Evolutionary conservation across 2,797 vertebrate genomes (phyloP).

Genomic region (Echiichthys vipera): DNA sequence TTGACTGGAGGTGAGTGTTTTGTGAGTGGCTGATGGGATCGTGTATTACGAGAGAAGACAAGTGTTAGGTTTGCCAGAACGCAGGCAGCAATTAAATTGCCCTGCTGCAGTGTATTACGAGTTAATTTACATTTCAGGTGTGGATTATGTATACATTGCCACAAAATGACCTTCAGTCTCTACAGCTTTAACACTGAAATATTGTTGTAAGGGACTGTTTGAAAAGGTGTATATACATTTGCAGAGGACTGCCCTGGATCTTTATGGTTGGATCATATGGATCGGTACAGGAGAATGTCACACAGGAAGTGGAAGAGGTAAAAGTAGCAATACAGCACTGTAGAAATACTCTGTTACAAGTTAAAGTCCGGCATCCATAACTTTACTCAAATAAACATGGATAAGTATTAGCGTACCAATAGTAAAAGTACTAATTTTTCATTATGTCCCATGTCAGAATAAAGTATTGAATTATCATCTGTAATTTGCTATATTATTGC

Average conservation of each 20-base stretch:
- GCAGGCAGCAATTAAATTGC: conserved; percentile 24
- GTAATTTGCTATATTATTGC: no score
- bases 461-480: no score
- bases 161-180: no score
- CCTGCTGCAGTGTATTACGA: not conserved
- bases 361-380: no score
- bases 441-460: no score
- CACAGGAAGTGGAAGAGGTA: no score
- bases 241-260: not conserved
- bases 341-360: no score
- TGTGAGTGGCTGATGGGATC: conserved; percentile 23
- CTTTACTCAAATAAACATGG: no score
- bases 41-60: conserved; percentile 43
- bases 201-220: not conserved
- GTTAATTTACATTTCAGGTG: conserved; percentile 6
- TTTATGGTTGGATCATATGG: not conserved
- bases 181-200: not conserved
- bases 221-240: not conserved
- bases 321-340: no score
- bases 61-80: conserved; percentile 26
- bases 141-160: conserved; percentile 1
- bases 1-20: conserved; percentile 51
- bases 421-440: no score
- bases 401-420: no score
- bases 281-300: no score